Conservation (phyloP, 2,113 vertebrate species). For the Mugil cephalus region DNA sequence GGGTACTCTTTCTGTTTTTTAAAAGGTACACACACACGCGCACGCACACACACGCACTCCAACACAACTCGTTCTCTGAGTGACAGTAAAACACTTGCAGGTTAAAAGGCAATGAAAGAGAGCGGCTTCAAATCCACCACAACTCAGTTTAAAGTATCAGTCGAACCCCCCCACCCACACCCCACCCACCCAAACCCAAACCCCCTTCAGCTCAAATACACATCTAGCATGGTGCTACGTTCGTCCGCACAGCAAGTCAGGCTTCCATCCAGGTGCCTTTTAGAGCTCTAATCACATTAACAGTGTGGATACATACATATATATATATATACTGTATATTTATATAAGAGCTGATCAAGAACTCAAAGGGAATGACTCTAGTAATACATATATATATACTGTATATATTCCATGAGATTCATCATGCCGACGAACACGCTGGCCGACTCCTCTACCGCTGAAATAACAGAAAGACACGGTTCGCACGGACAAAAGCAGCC, state of each 20-base stretch:
- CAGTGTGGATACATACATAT: conserved; percentile 54
- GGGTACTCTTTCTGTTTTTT: conserved; percentile 55
- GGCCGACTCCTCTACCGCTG: conserved; percentile 42
- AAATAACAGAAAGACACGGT: conserved; percentile 55
- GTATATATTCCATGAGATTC: conserved; percentile 55
- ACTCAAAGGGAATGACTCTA: conserved; percentile 63
- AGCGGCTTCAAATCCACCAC: conserved; percentile 5
- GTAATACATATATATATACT: conserved; percentile 17
- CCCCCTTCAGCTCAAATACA: conserved; percentile 24
- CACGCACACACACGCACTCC: conserved; percentile 30
- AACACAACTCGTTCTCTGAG: conserved; percentile 48
- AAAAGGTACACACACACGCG: conserved; percentile 42
- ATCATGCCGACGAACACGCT: conserved; percentile 52
- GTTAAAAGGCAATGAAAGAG: conserved; percentile 70
- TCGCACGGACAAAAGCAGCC: conserved; percentile 66
- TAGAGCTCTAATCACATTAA: conserved; percentile 59
- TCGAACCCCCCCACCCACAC: neutral
- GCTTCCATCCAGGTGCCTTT: conserved; percentile 41
- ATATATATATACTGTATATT: conserved; percentile 54
- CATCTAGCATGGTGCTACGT: conserved; percentile 47
- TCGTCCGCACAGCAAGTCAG: conserved; percentile 41
- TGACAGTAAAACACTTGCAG: conserved; percentile 67
- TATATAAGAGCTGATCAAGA: conserved; percentile 49
- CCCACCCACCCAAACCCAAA: neutral
- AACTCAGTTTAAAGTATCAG: conserved; percentile 35